Evolutionary conservation across 2,888 invertebrate species (phyloP).

Genomic region (Chirona hameri): DNA sequence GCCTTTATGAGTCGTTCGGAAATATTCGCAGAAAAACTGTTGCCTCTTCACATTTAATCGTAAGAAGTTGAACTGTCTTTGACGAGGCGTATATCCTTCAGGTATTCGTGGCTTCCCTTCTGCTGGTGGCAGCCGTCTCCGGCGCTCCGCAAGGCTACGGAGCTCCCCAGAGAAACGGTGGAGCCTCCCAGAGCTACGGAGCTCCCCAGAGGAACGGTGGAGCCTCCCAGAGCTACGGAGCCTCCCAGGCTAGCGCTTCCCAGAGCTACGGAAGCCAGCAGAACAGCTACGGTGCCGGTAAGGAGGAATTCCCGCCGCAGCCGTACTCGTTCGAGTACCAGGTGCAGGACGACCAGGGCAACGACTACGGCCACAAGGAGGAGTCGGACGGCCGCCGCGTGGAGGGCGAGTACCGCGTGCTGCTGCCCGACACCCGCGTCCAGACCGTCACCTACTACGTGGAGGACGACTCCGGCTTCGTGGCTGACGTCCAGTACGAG

Average conservation of each 20-base stretch:
- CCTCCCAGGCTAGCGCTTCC: background rate
- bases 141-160: background rate
- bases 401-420: background rate
- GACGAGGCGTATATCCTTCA: too few species aligned
- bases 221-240: background rate
- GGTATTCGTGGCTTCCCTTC: background rate
- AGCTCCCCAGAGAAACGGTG: too few species aligned
- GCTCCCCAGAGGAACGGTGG: too few species aligned
- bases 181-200: too few species aligned
- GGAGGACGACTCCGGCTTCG: conserved; percentile 4
- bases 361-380: background rate
- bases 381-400: background rate
- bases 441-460: conserved; percentile 14
- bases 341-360: background rate
- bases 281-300: background rate
- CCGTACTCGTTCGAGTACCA: background rate
- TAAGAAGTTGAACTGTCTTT: too few species aligned
- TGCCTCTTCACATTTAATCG: too few species aligned
- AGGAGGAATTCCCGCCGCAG: background rate
- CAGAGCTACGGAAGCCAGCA: background rate
- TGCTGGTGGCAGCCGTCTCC: background rate
- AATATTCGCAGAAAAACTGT: too few species aligned
- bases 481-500: background rate
- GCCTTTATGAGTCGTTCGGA: too few species aligned
- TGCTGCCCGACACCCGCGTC: background rate